A percentile compares a stretch with the other conserved stretches of the same genome.
Conservation (phyloP, 2,113 vertebrate species). For the Chlamydotis undulata region DNA sequence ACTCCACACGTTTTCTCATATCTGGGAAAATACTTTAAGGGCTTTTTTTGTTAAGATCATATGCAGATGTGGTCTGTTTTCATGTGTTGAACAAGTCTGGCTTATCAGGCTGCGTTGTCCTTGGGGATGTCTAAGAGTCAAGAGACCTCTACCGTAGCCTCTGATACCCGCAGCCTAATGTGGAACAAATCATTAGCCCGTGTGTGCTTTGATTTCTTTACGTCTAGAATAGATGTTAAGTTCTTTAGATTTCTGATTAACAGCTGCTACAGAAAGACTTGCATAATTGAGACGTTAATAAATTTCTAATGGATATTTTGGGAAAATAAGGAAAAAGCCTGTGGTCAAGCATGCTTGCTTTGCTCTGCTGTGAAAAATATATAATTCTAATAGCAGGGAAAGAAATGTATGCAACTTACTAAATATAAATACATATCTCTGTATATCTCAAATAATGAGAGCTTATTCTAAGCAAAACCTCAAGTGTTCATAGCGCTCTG, state of each 20-base stretch:
- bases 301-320: not conserved
- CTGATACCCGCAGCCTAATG: not conserved
- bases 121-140: not conserved
- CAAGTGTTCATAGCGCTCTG: not conserved
- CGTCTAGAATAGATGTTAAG: not conserved
- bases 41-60: not conserved
- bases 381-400: rapidly evolving
- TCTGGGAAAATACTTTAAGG: not conserved
- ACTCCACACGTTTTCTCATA: not conserved
- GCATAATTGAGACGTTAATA: not conserved
- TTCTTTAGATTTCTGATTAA: not conserved
- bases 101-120: not conserved
- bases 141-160: not conserved
- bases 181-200: not conserved
- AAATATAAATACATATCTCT: not conserved
- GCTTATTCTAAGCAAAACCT: not conserved
- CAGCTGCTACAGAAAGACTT: not conserved
- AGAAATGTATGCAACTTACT: not conserved
- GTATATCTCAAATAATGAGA: not conserved
- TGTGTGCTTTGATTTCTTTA: not conserved
- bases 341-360: not conserved
- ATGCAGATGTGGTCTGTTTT: not conserved
- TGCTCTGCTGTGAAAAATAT: not conserved
- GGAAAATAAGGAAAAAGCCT: not conserved
- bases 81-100: not conserved